Conservation (phyloP, 2,888 invertebrate species). For the Patella ulyssiponensis region DNA sequence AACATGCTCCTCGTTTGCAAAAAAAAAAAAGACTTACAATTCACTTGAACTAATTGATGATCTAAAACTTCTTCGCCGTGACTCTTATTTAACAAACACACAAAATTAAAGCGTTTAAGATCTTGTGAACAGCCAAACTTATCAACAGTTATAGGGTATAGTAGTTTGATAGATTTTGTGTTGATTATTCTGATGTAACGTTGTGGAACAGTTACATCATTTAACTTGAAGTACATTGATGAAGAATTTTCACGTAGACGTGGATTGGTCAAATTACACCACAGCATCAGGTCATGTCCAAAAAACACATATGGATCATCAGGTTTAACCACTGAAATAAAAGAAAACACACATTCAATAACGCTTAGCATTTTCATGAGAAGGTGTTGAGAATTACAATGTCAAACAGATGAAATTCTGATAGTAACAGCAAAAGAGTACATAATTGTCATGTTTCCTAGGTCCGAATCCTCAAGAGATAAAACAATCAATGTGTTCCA, state of each 20-base stretch:
- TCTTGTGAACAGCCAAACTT: background rate
- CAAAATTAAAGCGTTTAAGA: background rate
- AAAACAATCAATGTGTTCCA: no score
- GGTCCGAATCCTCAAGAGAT: no score
- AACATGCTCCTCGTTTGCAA: no score
- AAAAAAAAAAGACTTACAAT: conserved; percentile 48
- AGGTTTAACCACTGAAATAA: conserved; percentile 50
- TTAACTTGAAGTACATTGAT: conserved; percentile 27
- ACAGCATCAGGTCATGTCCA: conserved; percentile 49
- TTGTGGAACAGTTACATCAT: conserved; percentile 42
- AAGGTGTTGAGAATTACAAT: no score
- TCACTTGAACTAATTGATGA: conserved; percentile 49
- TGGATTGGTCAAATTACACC: conserved; percentile 54
- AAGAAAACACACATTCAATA: background rate
- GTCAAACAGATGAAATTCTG: no score
- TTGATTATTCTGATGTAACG: conserved; percentile 44
- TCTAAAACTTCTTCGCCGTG: conserved; percentile 28
- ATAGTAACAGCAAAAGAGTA: no score
- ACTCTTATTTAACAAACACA: background rate
- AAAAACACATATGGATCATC: conserved; percentile 53
- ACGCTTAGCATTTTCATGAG: no score
- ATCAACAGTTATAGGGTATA: conserved; percentile 40
- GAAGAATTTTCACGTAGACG: conserved; percentile 38
- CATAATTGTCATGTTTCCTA: no score
- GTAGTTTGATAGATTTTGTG: conserved; percentile 52